Evolutionary conservation across 2,113 vertebrate species (phyloP).

Genomic region (Sclerurus mexicanus): DNA sequence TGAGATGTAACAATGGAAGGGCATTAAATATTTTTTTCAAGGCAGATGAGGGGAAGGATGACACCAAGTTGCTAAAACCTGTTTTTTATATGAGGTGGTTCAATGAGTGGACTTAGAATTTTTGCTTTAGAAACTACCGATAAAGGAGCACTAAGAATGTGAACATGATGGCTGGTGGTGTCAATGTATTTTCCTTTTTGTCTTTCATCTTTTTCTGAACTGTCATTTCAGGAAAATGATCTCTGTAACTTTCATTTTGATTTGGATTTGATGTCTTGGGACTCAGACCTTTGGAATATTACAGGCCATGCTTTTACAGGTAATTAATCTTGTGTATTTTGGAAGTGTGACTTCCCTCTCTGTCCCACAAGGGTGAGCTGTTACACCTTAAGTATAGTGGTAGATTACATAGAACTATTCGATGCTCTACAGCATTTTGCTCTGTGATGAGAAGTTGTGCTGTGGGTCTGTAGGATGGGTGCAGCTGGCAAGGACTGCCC

Average conservation of each 20-base stretch:
- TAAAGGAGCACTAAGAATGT: neutral
- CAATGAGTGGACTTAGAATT: neutral
- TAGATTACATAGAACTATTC: neutral
- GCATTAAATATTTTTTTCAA: neutral
- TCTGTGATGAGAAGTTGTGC: neutral
- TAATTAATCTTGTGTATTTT: slow-evolving; percentile 34
- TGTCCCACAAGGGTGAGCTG: neutral
- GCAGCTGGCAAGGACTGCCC: neutral
- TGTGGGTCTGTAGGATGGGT: neutral
- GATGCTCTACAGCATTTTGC: neutral
- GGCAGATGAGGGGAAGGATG: neutral
- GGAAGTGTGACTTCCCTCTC: neutral
- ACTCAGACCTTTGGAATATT: slow-evolving; percentile 71
- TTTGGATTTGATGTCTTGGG: slow-evolving; percentile 85
- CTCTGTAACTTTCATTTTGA: slow-evolving; percentile 85
- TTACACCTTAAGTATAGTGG: neutral
- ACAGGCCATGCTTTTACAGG: slow-evolving; percentile 76
- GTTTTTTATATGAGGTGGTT: neutral
- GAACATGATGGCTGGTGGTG: neutral
- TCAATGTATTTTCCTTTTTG: neutral
- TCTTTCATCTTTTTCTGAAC: slow-evolving; percentile 22
- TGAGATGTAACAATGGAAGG: neutral
- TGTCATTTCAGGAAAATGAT: slow-evolving; percentile 74
- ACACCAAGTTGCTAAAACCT: neutral
- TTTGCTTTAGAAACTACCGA: neutral